Evolutionary conservation across 2,113 vertebrate genomes (phyloP).

Genomic region (Chauna torquata): DNA sequence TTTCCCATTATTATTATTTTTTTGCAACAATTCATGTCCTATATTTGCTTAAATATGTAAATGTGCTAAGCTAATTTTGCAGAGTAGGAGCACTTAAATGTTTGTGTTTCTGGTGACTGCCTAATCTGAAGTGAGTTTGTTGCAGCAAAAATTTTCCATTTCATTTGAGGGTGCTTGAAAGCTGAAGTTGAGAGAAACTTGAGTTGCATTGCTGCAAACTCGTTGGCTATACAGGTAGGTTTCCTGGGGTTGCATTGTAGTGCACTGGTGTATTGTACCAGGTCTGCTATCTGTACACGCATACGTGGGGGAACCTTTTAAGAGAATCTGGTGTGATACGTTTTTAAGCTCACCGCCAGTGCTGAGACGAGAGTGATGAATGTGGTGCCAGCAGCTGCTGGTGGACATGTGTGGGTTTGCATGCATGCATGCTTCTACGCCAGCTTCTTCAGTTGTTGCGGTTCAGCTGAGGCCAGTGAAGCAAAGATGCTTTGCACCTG

Average conservation of each 20-base stretch:
- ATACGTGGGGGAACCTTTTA: background rate
- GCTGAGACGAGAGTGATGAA: background rate
- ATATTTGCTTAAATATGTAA: background rate
- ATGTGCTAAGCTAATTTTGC: background rate
- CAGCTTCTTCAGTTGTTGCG: background rate
- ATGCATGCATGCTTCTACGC: rapidly evolving
- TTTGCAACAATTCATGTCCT: background rate
- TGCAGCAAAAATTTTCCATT: background rate
- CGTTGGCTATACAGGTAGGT: background rate
- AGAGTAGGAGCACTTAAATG: background rate
- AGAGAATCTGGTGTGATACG: background rate
- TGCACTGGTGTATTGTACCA: background rate
- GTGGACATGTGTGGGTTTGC: background rate
- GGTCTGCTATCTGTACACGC: background rate
- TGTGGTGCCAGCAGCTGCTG: background rate
- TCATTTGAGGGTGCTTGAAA: background rate
- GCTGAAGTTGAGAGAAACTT: background rate
- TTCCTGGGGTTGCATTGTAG: background rate
- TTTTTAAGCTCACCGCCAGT: background rate
- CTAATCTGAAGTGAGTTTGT: background rate
- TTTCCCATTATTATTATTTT: background rate
- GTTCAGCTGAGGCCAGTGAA: background rate
- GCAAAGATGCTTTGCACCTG: background rate
- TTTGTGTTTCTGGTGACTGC: background rate
- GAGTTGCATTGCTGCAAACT: background rate